Conservation (phyloP, 2,888 invertebrate species). For the Drosophila meridiana region DNA sequence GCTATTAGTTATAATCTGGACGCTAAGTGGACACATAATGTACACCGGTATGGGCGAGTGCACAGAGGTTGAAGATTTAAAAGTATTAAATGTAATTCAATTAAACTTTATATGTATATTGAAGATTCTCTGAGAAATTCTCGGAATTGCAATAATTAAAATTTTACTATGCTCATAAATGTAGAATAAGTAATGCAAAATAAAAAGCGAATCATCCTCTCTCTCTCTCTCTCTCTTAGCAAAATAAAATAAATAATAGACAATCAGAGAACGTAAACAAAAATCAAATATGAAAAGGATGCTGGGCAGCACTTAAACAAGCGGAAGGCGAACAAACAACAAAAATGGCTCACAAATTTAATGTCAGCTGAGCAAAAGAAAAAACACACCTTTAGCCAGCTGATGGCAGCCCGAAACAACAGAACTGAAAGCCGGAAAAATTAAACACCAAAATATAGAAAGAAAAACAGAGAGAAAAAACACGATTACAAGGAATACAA, state of each 20-base stretch:
- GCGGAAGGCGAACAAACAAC: slow-evolving; percentile 14
- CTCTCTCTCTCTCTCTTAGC: neutral
- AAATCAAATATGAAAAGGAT: slow-evolving; percentile 19
- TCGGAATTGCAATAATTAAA: neutral
- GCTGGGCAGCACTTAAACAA: slow-evolving; percentile 22
- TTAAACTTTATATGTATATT: neutral
- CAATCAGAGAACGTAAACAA: slow-evolving; percentile 9
- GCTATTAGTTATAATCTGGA: slow-evolving; percentile 66
- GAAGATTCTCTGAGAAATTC: neutral
- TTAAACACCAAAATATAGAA: slow-evolving; percentile 49
- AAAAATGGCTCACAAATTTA: slow-evolving; percentile 18
- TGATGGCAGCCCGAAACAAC: slow-evolving; percentile 39
- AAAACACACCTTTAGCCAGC: slow-evolving; percentile 34
- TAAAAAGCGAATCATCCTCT: slow-evolving; percentile 3
- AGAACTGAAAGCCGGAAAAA: slow-evolving; percentile 51
- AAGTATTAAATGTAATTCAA: neutral
- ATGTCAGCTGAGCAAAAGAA: slow-evolving; percentile 35
- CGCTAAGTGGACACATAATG: slow-evolving; percentile 49
- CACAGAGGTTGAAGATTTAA: slow-evolving; percentile 2
- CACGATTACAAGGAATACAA: slow-evolving; percentile 36
- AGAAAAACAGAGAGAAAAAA: neutral
- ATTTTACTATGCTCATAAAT: neutral
- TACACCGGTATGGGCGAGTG: slow-evolving; percentile 2
- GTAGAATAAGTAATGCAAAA: neutral
- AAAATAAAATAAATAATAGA: slow-evolving; percentile 30